phyloP scores from a whole-genome alignment of 1,140 invertebrate genomes.

The Callitettix versicolor region DNA sequence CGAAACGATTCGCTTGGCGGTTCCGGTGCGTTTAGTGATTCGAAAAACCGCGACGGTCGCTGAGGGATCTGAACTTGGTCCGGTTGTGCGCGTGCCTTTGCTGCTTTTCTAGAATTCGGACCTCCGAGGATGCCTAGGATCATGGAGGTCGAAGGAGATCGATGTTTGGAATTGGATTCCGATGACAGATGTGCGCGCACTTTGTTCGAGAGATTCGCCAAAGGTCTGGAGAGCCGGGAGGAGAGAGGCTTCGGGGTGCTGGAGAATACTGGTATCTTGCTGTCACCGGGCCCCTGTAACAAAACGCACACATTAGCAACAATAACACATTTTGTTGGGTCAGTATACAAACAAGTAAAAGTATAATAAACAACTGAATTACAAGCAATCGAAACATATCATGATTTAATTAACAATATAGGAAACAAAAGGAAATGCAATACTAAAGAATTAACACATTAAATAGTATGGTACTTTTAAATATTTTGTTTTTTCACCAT shows the following conservation, averaged over 20 bases:
- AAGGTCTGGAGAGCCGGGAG: conserved; percentile 21
- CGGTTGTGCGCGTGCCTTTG: not conserved
- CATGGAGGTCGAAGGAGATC: conserved; percentile 15
- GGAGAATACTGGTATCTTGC: conserved; percentile 30
- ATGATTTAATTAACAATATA: no score
- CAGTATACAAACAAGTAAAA: not conserved
- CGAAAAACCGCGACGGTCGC: conserved; percentile 4
- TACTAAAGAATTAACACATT: no score
- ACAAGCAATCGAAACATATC: no score
- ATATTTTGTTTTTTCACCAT: no score
- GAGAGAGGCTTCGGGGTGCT: conserved; percentile 21
- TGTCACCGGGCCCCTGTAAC: conserved; percentile 31
- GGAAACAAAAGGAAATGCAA: no score
- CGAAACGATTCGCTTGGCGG: conserved; percentile 19
- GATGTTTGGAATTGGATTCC: conserved; percentile 17
- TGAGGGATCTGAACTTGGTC: conserved; percentile 8
- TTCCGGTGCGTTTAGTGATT: not conserved
- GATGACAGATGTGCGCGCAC: conserved; percentile 25
- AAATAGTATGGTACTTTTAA: no score
- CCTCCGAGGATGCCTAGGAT: conserved; percentile 21
- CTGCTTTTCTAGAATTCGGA: no score
- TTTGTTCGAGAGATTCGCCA: conserved; percentile 26
- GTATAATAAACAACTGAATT: no score
- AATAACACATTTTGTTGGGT: not conserved
- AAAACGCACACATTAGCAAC: conserved; percentile 13